Percentiles rank a stretch among this genome's conserved stretches.
Evolutionary conservation across 2,888 invertebrate genomes (phyloP).

Genomic region (Lepidocyrtinus sp.): DNA sequence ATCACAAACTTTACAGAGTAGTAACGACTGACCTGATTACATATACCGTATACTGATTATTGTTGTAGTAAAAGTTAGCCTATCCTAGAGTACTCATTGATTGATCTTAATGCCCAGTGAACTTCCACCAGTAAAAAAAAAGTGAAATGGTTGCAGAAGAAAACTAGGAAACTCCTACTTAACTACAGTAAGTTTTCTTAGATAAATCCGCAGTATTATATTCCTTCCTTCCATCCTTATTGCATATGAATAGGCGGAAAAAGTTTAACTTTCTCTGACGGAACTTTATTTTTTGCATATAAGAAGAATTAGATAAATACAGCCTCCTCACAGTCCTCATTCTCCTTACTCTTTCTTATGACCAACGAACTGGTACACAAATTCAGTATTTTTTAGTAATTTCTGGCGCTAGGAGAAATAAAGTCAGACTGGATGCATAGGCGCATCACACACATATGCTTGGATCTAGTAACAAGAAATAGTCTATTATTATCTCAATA

Average conservation of each 20-base stretch:
- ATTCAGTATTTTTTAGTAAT: too few species aligned
- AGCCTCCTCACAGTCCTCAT: too few species aligned
- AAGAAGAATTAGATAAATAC: neutral
- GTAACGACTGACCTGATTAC: neutral
- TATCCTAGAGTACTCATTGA: conserved; percentile 40
- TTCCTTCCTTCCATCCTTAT: neutral
- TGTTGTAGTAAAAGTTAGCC: conserved; percentile 26
- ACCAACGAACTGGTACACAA: neutral
- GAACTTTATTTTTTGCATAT: neutral
- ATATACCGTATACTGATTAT: neutral
- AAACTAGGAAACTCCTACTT: neutral
- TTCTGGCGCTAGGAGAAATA: too few species aligned
- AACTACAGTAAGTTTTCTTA: too few species aligned
- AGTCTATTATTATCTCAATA: conserved; percentile 51
- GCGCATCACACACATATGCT: too few species aligned
- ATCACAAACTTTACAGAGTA: neutral
- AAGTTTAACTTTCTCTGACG: neutral
- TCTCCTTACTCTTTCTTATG: neutral
- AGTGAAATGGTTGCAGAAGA: too few species aligned
- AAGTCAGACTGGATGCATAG: conserved; percentile 28
- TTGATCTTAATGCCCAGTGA: conserved; percentile 52
- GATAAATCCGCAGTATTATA: neutral
- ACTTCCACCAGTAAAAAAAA: conserved; percentile 42
- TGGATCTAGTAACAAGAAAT: too few species aligned
- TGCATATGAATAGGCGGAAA: neutral